phyloP scores from a whole-genome alignment of 2,888 invertebrate species.

The Apotomis turbidana region DNA sequence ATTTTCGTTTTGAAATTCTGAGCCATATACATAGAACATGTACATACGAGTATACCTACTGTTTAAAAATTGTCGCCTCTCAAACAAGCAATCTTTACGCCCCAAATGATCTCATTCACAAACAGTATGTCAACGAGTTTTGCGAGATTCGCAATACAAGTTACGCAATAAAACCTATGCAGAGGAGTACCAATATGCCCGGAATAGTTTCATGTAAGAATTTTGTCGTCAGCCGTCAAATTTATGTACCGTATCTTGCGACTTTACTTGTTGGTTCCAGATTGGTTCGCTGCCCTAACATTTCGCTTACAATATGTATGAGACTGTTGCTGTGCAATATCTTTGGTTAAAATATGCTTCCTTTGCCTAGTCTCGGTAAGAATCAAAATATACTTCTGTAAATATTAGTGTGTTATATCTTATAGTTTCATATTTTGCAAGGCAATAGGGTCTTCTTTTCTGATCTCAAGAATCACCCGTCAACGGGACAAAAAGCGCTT shows the following conservation, averaged over 20 bases:
- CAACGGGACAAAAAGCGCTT: neutral
- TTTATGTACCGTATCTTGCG: slow-evolving; percentile 59
- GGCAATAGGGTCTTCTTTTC: neutral
- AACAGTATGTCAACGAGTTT: slow-evolving; percentile 45
- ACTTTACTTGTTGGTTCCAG: slow-evolving; percentile 59
- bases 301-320: slow-evolving; percentile 46
- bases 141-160: slow-evolving; percentile 61
- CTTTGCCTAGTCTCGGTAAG: neutral
- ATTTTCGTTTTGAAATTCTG: too few species aligned
- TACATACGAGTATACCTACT: too few species aligned
- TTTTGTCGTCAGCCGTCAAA: slow-evolving; percentile 59
- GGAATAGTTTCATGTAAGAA: slow-evolving; percentile 54
- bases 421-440: neutral
- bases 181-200: slow-evolving; percentile 47
- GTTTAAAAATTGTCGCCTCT: too few species aligned
- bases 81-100: neutral
- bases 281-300: slow-evolving; percentile 41
- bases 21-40: too few species aligned
- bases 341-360: neutral
- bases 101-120: slow-evolving; percentile 16
- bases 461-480: neutral
- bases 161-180: slow-evolving; percentile 51
- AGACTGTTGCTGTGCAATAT: slow-evolving; percentile 24
- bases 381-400: neutral
- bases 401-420: neutral